These are phyloP conservation scores for Botia kubotai DNA, from an alignment of 2,797 vertebrate genomes.

Conservation along the genomic window DNA sequence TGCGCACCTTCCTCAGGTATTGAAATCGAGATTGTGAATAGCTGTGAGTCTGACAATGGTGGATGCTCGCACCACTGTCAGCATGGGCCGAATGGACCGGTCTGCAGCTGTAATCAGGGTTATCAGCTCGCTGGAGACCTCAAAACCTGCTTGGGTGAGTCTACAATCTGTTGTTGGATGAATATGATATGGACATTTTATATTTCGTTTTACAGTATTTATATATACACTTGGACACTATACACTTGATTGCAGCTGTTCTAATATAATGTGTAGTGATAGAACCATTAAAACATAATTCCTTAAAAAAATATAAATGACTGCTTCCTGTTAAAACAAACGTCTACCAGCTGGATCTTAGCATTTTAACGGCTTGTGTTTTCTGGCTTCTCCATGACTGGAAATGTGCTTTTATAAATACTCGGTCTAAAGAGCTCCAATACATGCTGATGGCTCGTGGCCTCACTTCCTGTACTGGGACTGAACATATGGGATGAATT, in stretches of 20 bases:
- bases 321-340: constrained; percentile 23
- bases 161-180: not conserved
- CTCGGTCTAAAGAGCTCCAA: not conserved
- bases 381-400: constrained; percentile 22
- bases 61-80: constrained; percentile 84
- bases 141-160: constrained; percentile 81
- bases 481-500: constrained; percentile 2
- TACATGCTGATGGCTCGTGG: constrained; percentile 12
- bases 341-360: constrained; percentile 29
- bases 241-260: no score
- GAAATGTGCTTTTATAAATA: constrained; percentile 34
- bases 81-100: constrained; percentile 77
- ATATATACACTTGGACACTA: constrained; percentile 14
- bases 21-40: constrained; percentile 87
- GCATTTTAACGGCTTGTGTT: not conserved
- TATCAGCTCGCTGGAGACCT: constrained; percentile 78
- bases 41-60: constrained; percentile 79
- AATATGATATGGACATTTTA: not conserved
- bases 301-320: not conserved
- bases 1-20: constrained; percentile 74
- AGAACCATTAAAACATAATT: constrained; percentile 8
- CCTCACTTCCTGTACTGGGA: constrained; percentile 17
- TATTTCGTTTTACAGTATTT: not conserved
- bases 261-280: not conserved
- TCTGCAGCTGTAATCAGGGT: constrained; percentile 81